These are phyloP conservation scores for Gastrophysa polygoni DNA, from an alignment of 2,888 invertebrate species.

Conservation along the genomic window DNA sequence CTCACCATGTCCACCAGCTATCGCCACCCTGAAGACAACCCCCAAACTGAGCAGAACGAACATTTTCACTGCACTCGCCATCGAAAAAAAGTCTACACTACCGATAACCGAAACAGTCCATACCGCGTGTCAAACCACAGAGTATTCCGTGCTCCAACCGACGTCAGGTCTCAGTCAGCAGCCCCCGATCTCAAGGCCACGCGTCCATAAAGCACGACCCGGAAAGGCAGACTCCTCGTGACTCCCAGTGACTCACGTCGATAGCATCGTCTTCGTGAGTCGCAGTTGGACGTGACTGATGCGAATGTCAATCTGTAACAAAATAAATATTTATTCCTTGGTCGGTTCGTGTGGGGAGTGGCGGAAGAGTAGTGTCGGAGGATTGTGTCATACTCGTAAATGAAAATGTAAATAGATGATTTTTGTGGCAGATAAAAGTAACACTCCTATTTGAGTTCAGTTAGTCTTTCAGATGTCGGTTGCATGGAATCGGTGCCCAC, in stretches of 20 bases:
- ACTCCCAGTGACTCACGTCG: slow-evolving; percentile 38
- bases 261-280: slow-evolving; percentile 39
- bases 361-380: not conserved
- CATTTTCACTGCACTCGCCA: not conserved
- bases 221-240: slow-evolving; percentile 34
- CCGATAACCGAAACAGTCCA: slow-evolving; percentile 9
- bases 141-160: no score
- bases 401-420: not conserved
- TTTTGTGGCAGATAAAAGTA: not conserved
- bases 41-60: slow-evolving; percentile 3
- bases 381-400: not conserved
- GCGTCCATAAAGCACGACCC: not conserved
- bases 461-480: not conserved
- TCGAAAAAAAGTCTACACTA: slow-evolving; percentile 4
- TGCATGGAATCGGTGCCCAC: not conserved
- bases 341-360: not conserved
- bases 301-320: slow-evolving; percentile 39
- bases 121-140: slow-evolving; percentile 2
- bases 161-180: slow-evolving; percentile 4
- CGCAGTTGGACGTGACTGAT: slow-evolving; percentile 29
- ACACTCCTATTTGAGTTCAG: not conserved
- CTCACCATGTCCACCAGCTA: slow-evolving; percentile 4
- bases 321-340: slow-evolving; percentile 24
- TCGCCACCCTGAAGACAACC: not conserved
- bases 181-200: slow-evolving; percentile 2